phyloP scores from a whole-genome alignment of 1,140 invertebrate species.

The Oncopeltus fasciatus region DNA sequence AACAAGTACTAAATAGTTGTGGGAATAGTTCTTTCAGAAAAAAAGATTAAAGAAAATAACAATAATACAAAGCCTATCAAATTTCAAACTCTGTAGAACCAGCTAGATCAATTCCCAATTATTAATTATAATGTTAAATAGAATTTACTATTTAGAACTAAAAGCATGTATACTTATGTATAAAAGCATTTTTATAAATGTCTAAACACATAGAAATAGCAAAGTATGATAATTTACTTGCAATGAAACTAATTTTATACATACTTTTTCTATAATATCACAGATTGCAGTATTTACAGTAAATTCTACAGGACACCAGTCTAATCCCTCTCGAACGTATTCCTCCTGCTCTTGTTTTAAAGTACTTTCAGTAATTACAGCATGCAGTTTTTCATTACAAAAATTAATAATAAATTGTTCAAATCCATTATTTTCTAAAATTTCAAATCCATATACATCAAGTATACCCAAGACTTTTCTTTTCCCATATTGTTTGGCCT shows the following conservation, averaged over 20 bases:
- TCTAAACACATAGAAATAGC: no score
- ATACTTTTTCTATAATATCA: constrained; percentile 53
- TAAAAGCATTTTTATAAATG: no score
- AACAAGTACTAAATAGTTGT: no score
- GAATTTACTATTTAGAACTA: no score
- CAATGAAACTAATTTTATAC: constrained; percentile 29
- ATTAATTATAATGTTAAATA: no score
- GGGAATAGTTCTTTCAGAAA: no score
- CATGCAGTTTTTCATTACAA: constrained; percentile 78
- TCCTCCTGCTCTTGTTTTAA: constrained; percentile 72
- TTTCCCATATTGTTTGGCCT: constrained; percentile 39
- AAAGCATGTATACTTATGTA: no score
- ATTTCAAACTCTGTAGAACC: no score
- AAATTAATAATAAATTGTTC: constrained; percentile 82
- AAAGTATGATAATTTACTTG: no score
- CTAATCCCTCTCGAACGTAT: constrained; percentile 58
- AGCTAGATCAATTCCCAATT: no score
- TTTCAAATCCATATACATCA: constrained; percentile 81
- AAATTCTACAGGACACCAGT: constrained; percentile 61
- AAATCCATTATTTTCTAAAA: constrained; percentile 55
- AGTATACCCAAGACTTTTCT: constrained; percentile 62
- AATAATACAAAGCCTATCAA: no score
- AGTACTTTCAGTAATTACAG: constrained; percentile 49
- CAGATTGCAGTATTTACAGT: constrained; percentile 64
- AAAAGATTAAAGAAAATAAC: no score